phyloP scores from a whole-genome alignment of 2,888 invertebrate species.

The Protophormia terraenovae region DNA sequence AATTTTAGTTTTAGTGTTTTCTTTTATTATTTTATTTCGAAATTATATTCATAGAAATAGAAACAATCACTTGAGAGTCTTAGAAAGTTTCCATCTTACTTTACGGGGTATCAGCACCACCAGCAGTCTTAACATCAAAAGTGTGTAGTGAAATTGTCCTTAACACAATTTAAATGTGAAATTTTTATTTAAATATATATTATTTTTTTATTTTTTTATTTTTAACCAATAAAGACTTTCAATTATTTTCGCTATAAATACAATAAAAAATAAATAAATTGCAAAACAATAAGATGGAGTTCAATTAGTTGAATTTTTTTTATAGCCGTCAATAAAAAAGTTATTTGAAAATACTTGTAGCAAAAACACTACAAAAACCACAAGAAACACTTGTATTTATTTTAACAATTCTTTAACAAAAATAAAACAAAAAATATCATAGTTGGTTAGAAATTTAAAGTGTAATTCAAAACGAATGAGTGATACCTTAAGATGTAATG shows the following conservation, averaged over 20 bases:
- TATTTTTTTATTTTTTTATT: too few relatives aligned
- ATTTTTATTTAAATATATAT: too few relatives aligned
- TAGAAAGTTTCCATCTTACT: constrained; percentile 39
- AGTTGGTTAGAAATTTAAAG: background rate
- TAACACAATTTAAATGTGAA: constrained; percentile 51
- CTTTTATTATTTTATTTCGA: constrained; percentile 9
- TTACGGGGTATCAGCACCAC: background rate
- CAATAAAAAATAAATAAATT: constrained; percentile 1
- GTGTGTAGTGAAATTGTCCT: constrained; percentile 57
- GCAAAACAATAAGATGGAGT: constrained; percentile 46
- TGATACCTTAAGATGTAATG: background rate
- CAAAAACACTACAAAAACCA: background rate
- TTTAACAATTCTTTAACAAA: constrained; percentile 37
- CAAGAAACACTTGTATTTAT: constrained; percentile 10
- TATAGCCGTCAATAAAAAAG: constrained; percentile 40
- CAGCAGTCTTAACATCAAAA: too few relatives aligned
- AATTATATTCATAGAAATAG: constrained; percentile 6
- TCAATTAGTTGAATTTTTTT: constrained; percentile 41
- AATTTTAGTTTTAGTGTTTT: background rate
- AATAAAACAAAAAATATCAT: background rate
- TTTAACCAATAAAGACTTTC: constrained; percentile 27
- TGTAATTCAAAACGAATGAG: background rate
- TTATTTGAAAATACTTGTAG: constrained; percentile 7
- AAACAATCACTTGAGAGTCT: constrained; percentile 3
- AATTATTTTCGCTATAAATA: constrained; percentile 25